Evolutionary conservation across 2,888 invertebrate genomes (phyloP), one percentile per base, ranked within the genome.

Genomic region (Hermodice carunculata): DNA sequence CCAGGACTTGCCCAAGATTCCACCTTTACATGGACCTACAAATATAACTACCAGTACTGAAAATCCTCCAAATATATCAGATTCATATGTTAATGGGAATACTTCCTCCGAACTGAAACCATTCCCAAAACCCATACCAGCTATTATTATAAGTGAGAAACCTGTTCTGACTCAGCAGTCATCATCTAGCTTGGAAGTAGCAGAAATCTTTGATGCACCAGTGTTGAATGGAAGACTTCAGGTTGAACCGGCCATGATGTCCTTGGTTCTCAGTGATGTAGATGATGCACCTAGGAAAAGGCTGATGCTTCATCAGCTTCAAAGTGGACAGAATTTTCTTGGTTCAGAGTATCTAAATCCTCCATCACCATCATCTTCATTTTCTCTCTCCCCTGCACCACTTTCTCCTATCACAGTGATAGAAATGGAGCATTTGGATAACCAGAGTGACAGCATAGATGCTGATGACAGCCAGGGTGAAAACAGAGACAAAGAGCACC

Each of bases 341-440:
- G n/a, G n/a, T n/a, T n/a, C n/a, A n/a, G n/a, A n/a, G n/a, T n/a
- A n/a, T n/a, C 22, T 51, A 22, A 29, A 4, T n/a, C 28, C 60
- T 22, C 60, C 60, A 26, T 54, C 61, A 1, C 22, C 59, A 6
- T 43, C 60, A 17, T 34, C 56, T 2, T 29, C 37, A 17, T 14
- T 14, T 5, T 61, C 57, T 32, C 28, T 34, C 17, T 72, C 70
- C 3, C 68, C 68, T 2, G 44, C 32, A 1, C 61, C 66, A 5
- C 14, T 69, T 11, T 73, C 73, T 0, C 83, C 83, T 6, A 67
- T 83, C 1, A 82, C 83, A 8, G 82, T 82, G 3, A 82, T 83
- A 19, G 83, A 83, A 63, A 74, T 79, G 0, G 71, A 75, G 4
- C 54, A 48, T 14, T 61, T 83, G n/a, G 83, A 82, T 67, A 83